Evolutionary conservation across 2,113 vertebrate genomes (phyloP).

Genomic region (Galbula dea): DNA sequence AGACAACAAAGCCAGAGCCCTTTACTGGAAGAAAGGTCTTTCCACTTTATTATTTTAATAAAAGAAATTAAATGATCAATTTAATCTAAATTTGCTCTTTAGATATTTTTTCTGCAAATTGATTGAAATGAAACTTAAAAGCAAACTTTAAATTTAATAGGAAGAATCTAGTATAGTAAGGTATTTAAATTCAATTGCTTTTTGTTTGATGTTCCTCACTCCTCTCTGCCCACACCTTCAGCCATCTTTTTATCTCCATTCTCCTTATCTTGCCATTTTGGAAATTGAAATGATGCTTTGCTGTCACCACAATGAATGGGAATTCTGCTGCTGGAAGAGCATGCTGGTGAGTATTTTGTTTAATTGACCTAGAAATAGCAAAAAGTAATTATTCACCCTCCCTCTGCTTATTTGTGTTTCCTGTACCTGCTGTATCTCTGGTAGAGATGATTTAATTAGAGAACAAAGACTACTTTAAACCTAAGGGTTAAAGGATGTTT

Average conservation of each 20-base stretch:
- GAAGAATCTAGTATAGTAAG: background rate
- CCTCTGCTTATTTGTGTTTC: conserved; percentile 28
- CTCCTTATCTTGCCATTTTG: background rate
- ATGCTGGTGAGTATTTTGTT: background rate
- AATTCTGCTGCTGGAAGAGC: background rate
- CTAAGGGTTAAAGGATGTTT: background rate
- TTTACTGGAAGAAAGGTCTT: conserved; percentile 11
- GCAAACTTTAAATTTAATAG: background rate
- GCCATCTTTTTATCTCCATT: background rate
- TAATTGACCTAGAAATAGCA: conserved; percentile 31
- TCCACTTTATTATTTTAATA: background rate
- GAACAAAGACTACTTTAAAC: conserved; percentile 4
- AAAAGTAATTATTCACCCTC: conserved; percentile 23
- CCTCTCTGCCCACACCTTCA: background rate
- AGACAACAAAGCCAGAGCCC: conserved; percentile 23
- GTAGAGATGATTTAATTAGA: background rate
- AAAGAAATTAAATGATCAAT: conserved; percentile 40
- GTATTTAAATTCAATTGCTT: conserved; percentile 1
- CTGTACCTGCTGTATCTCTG: conserved; percentile 14
- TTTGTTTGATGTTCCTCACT: conserved; percentile 11
- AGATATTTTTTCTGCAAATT: background rate
- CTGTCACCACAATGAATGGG: background rate
- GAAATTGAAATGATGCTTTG: background rate
- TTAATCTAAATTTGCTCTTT: conserved; percentile 30
- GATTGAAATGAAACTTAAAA: conserved; percentile 1